phyloP scores from a whole-genome alignment of 1,140 invertebrate genomes.

The Lasaia peninsularis region DNA sequence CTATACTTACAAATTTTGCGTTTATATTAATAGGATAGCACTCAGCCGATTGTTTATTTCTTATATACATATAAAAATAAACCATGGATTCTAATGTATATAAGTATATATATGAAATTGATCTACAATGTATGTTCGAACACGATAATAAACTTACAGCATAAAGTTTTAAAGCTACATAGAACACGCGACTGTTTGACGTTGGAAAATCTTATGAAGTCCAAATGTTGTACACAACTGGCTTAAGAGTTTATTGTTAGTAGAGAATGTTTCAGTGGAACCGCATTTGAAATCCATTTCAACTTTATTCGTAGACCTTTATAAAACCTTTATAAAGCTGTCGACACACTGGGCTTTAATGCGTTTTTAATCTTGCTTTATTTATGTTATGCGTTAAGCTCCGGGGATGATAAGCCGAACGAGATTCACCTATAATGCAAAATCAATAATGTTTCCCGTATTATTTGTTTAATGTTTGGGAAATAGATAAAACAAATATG shows the following conservation, averaged over 20 bases:
- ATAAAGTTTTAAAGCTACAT: background rate
- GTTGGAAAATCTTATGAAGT: background rate
- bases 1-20: too few relatives aligned
- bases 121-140: too few relatives aligned
- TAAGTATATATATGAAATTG: too few relatives aligned
- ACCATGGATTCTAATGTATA: too few relatives aligned
- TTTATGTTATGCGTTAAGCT: background rate
- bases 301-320: slow-evolving; percentile 18
- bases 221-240: background rate
- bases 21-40: too few relatives aligned
- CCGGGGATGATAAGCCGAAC: too few relatives aligned
- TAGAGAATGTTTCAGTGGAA: slow-evolving; percentile 9
- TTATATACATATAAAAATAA: too few relatives aligned
- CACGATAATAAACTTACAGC: too few relatives aligned
- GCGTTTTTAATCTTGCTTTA: background rate
- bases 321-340: slow-evolving; percentile 11
- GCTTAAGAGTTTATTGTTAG: slow-evolving; percentile 10
- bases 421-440: too few relatives aligned
- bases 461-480: too few relatives aligned
- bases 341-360: background rate
- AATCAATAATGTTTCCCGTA: too few relatives aligned
- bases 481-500: background rate
- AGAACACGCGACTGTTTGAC: background rate
- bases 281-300: slow-evolving; percentile 17
- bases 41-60: too few relatives aligned